Percentiles rank a stretch among this genome's conserved stretches.
Conservation (phyloP, 2,888 invertebrate species). For the Scelioninae gen. 1 region DNA sequence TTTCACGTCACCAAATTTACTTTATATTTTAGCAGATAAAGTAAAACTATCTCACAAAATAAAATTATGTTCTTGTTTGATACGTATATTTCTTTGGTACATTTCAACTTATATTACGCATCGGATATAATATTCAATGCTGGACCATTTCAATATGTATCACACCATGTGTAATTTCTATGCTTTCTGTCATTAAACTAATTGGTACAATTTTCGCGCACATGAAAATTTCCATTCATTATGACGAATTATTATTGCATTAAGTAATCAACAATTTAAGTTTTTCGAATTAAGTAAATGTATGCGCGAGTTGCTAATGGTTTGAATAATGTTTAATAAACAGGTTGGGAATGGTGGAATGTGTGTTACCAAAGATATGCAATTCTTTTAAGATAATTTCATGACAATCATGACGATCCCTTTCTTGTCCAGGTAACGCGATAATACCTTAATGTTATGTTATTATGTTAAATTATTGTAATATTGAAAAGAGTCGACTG, state of each 20-base stretch:
- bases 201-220: conserved; percentile 8
- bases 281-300: conserved; percentile 29
- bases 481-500: conserved; percentile 58
- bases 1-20: no score
- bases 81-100: no score
- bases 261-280: conserved; percentile 30
- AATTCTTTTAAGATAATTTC: conserved; percentile 47
- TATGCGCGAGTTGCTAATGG: conserved; percentile 28
- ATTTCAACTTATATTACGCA: no score
- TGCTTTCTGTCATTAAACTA: no score
- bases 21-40: no score
- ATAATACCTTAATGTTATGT: conserved; percentile 67
- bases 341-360: conserved; percentile 34
- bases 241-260: conserved; percentile 1
- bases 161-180: no score
- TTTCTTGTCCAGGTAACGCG: conserved; percentile 63
- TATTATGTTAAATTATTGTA: conserved; percentile 72
- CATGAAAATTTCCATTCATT: conserved; percentile 6
- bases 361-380: conserved; percentile 48
- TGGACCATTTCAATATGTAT: no score
- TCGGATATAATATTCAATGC: no score
- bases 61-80: no score
- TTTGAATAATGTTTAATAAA: conserved; percentile 58
- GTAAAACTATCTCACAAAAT: no score
- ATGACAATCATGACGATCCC: conserved; percentile 55